Conservation (phyloP, 2,113 vertebrate genomes). For the Martes martes region DNA sequence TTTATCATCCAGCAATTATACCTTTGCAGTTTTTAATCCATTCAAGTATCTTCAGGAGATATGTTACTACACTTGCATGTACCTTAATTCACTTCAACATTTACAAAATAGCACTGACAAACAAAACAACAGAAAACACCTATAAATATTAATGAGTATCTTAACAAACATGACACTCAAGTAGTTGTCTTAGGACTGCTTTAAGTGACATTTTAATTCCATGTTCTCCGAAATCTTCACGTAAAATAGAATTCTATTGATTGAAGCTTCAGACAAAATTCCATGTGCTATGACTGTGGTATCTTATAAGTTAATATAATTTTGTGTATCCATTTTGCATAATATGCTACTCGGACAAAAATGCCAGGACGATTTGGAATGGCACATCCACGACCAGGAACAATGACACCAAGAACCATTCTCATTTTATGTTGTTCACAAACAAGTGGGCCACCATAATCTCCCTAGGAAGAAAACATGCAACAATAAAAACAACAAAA, state of each 20-base stretch:
- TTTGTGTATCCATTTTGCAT: constrained; percentile 97
- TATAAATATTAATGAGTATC: constrained; percentile 84
- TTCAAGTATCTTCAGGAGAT: constrained; percentile 92
- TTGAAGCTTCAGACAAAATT: constrained; percentile 4
- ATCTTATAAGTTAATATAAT: constrained; percentile 86
- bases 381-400: constrained; percentile 95
- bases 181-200: constrained; percentile 76
- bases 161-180: constrained; percentile 83
- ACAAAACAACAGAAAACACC: constrained; percentile 78
- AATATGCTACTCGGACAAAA: constrained; percentile 95
- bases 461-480: constrained; percentile 83
- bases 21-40: constrained; percentile 78
- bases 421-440: constrained; percentile 94
- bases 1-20: constrained; percentile 75
- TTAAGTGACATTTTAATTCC: constrained; percentile 71
- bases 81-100: constrained; percentile 82
- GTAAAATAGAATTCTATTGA: constrained; percentile 41
- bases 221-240: constrained; percentile 68
- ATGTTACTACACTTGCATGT: constrained; percentile 84
- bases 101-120: constrained; percentile 81
- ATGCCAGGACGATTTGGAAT: constrained; percentile 93
- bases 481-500: not conserved
- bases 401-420: constrained; percentile 95
- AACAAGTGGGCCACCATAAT: constrained; percentile 96
- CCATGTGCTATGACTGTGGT: constrained; percentile 61